Evolutionary conservation across 2,797 vertebrate species (phyloP), one percentile per base, ranked within the genome.

Genomic region (Botia almorhae): DNA sequence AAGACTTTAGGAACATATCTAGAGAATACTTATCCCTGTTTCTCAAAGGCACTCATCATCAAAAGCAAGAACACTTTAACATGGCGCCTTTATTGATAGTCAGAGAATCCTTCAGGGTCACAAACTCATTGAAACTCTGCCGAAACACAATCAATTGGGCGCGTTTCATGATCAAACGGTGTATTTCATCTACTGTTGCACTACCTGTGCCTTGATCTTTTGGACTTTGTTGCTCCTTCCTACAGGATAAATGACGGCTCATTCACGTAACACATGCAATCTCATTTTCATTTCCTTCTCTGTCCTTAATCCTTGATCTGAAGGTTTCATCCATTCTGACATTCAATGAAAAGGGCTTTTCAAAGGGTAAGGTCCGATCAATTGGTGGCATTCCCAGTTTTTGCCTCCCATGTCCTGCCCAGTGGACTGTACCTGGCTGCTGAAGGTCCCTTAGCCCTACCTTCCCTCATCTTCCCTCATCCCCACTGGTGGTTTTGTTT

Each of bases 401-500:
- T 72, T 16, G 33, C 84, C 89, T 85, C 87, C 74, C 83, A 82
- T 88, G 69, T 86, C 63, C 60, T 84, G 82, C 81, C 84, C n/a
- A 1, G 4, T 68, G 46, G 53, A 36, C 21, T 63, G 68, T 21
- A 53, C 36, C 39, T 75, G 74, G 69, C 85, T 87, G 84, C 84
- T 89, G 83, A 79, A 3, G 86, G 78, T 80, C 80, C 81, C 85
- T 56, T 63, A 82, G 86, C 63, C 72, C 84, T 73, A 7, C 16
- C 80, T 75, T 73, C 79, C 80, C 68, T 46, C 72, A 78, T 87
- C 88, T 87, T 87, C 58, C 88, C 87, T 87, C 91, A 90, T 89
- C 74, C 88, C 86, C 88, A 87, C 89, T 88, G 87, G 83, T 82
- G 80, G 76, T 83, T 88, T 84, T 89, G 76, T 96, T 95, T 94